Base-by-base conservation (phyloP, 2,797 vertebrate species). In the Halcyon smyrnensis region DNA sequence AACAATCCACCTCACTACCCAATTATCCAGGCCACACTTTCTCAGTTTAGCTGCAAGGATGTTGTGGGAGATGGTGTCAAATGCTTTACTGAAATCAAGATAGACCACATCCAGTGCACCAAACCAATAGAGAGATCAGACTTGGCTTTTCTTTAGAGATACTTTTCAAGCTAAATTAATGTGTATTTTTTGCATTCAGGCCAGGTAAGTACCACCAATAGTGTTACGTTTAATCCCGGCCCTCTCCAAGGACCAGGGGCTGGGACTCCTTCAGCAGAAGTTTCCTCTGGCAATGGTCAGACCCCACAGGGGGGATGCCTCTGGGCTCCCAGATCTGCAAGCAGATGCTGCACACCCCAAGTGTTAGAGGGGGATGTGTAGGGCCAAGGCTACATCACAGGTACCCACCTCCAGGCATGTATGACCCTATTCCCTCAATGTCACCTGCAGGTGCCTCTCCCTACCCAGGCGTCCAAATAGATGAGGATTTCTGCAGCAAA, bases 401-500 rank as follows among this genome's bases (percentile, higher is more conserved):
- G 25, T 21, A 57, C 23, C 51, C 67, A 69, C 6, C 73, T 56
- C 48, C 51, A 34, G 74, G 46, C 18, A 28, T 15, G 10, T 43
- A 8, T 69, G 23, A 77, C 48, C 3, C 68, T 77, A 0, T 89
- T 94, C 36, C 81, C 73, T 14, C 11, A 6, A 32, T 86, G 25
- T 83, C 51, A 1, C 69, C 23, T 60, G 15, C 87, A 98, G 98
- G 98, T 10, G 98, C 98, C 21, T 98, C 98, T 75, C 98, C 98
- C 5, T 98, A 98, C 50, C 98, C 98, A 0, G 98, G 98, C 14
- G 94, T 98, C 56, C 98, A 98, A 39, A 98, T 98, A 91, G 98
- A 98, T 0, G 98, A 98, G 63, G 98, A 98, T 64, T 98, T 98
- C 96, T 98, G 98, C 95, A 98, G 96, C 73, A 97, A 95, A 74